A percentile compares a stretch with the other conserved stretches of the same genome.
Conservation (phyloP, 2,113 vertebrate genomes). For the Epinephelus lanceolatus region DNA sequence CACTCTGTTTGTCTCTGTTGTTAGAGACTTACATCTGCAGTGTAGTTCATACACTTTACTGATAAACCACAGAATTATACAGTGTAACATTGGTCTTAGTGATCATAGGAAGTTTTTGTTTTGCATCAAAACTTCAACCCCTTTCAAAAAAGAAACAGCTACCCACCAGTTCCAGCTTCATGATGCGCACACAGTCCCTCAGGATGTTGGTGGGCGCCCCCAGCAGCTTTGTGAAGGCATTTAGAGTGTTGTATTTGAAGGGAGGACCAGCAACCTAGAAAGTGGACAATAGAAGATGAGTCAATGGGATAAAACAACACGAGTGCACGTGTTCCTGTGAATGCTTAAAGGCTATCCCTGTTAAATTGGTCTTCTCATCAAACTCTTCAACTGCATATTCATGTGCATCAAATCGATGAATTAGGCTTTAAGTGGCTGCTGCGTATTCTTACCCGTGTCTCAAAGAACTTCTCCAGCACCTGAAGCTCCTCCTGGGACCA, state of each 20-base stretch:
- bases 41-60: too few relatives aligned
- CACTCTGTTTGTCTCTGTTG: too few relatives aligned
- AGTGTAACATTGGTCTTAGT: too few relatives aligned
- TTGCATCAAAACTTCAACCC: neutral
- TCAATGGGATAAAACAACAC: conserved; percentile 2
- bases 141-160: neutral
- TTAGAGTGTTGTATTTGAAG: conserved; percentile 99
- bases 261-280: conserved; percentile 96
- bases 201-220: conserved; percentile 97
- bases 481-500: conserved; percentile 98
- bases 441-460: conserved; percentile 89
- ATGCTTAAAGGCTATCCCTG: neutral
- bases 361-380: neutral
- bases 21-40: too few relatives aligned
- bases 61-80: too few relatives aligned
- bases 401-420: neutral
- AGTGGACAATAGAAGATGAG: neutral
- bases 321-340: neutral
- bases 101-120: too few relatives aligned
- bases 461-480: conserved; percentile 98
- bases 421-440: neutral
- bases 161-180: conserved; percentile 98
- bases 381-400: neutral
- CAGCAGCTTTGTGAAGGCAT: conserved; percentile 98
- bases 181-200: conserved; percentile 98